phyloP scores from a whole-genome alignment of 1,140 invertebrate genomes.

The Aphaenogaster rudis region DNA sequence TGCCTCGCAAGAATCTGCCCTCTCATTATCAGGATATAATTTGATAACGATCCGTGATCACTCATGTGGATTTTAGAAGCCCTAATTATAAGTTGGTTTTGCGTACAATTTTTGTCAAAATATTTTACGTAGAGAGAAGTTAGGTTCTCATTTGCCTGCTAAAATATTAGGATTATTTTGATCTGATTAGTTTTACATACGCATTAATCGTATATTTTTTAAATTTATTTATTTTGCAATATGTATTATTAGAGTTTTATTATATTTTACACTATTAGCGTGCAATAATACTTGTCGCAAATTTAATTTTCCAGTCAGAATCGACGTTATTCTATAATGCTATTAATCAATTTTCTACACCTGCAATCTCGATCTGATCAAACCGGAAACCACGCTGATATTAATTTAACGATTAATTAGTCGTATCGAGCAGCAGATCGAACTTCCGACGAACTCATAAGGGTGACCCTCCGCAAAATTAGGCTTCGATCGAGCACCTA shows the following conservation, averaged over 20 bases:
- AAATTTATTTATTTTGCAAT: background rate
- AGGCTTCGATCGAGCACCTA: constrained; percentile 36
- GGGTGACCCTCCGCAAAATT: constrained; percentile 62
- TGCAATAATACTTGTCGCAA: background rate
- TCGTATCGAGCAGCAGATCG: constrained; percentile 12
- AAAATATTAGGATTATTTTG: background rate
- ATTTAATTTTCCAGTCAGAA: background rate
- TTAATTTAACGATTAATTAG: constrained; percentile 52
- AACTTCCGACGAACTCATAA: constrained; percentile 44
- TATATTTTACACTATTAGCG: background rate
- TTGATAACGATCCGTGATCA: background rate
- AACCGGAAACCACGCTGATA: background rate
- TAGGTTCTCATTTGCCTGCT: background rate
- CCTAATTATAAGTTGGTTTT: background rate
- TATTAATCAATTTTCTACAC: constrained; percentile 8
- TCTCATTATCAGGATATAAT: constrained; percentile 18
- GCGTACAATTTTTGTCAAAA: constrained; percentile 6
- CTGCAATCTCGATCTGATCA: constrained; percentile 7
- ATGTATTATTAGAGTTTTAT: background rate
- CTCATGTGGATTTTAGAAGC: constrained; percentile 8
- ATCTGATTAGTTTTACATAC: background rate
- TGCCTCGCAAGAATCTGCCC: constrained; percentile 6
- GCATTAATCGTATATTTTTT: background rate
- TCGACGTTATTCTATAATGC: background rate
- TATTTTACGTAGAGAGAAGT: background rate